Conservation (phyloP, 2,888 invertebrate species). For the Drosophila kokeensis region DNA sequence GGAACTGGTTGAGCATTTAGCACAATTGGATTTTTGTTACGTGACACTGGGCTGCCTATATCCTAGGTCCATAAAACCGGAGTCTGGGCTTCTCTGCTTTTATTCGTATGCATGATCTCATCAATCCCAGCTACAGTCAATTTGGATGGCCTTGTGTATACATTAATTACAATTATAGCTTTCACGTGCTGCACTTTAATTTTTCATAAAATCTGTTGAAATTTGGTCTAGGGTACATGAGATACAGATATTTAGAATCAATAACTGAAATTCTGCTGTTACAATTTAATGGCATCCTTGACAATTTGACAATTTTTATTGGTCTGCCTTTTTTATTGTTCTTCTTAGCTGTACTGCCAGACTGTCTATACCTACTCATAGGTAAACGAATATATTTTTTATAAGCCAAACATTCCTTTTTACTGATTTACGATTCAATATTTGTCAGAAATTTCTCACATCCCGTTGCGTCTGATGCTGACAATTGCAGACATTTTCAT, state of each 20-base stretch:
- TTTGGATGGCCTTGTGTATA: neutral
- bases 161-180: neutral
- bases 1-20: conserved; percentile 56
- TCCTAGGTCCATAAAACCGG: conserved; percentile 14
- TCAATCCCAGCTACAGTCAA: neutral
- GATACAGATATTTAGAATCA: no score
- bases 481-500: conserved; percentile 60
- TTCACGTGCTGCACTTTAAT: neutral
- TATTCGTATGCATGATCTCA: conserved; percentile 7
- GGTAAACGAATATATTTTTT: conserved; percentile 5
- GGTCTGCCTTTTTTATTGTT: neutral
- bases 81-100: neutral
- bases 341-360: neutral
- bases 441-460: conserved; percentile 53
- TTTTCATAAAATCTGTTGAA: neutral
- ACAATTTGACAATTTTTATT: neutral
- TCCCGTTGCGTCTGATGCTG: conserved; percentile 40
- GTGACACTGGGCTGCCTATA: conserved; percentile 47
- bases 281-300: neutral
- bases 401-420: conserved; percentile 9
- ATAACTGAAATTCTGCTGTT: neutral
- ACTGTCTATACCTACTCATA: neutral
- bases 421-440: conserved; percentile 66
- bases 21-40: conserved; percentile 66
- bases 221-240: neutral